Percentiles rank a stretch among this genome's conserved stretches.
Evolutionary conservation across 2,888 invertebrate species (phyloP).

Genomic region (Isoperla grammatica): DNA sequence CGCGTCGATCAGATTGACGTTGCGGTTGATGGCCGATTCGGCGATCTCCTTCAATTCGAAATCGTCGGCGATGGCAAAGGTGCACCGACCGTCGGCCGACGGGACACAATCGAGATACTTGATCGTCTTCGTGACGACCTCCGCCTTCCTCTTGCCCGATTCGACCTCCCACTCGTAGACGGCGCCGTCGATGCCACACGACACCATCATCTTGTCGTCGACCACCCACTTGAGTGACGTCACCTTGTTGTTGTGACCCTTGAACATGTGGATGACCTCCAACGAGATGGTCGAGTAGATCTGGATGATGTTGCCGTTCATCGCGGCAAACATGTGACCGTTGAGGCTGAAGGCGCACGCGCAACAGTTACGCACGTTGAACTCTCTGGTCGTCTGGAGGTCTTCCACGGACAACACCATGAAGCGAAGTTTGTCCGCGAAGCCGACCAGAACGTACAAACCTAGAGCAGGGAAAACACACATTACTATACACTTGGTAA

Average conservation of each 20-base stretch:
- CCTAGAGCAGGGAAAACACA: slow-evolving; percentile 49
- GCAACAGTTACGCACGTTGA: slow-evolving; percentile 69
- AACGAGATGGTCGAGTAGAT: slow-evolving; percentile 79
- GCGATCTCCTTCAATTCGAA: slow-evolving; percentile 61
- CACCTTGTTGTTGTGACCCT: slow-evolving; percentile 72
- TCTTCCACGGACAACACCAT: slow-evolving; percentile 86
- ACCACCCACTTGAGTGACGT: slow-evolving; percentile 63
- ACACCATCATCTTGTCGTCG: slow-evolving; percentile 72
- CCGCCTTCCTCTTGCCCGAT: slow-evolving; percentile 65
- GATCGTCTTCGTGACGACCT: slow-evolving; percentile 76
- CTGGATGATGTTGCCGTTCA: slow-evolving; percentile 79
- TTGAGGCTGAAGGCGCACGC: slow-evolving; percentile 75
- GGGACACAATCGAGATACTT: slow-evolving; percentile 41
- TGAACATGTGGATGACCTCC: slow-evolving; percentile 63
- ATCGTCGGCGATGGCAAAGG: slow-evolving; percentile 66
- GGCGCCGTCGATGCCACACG: slow-evolving; percentile 84
- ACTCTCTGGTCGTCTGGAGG: slow-evolving; percentile 62
- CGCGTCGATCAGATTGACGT: slow-evolving; percentile 41
- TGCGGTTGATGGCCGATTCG: slow-evolving; percentile 46
- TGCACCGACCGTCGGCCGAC: slow-evolving; percentile 57
- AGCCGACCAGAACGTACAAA: slow-evolving; percentile 80
- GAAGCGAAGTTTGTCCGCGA: slow-evolving; percentile 83
- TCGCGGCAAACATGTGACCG: slow-evolving; percentile 85
- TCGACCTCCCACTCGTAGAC: slow-evolving; percentile 86
- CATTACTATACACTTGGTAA: too few relatives aligned